Conservation (phyloP, 53 echinoderm and acorn worm genomes). For the Echinometra lucunter region DNA sequence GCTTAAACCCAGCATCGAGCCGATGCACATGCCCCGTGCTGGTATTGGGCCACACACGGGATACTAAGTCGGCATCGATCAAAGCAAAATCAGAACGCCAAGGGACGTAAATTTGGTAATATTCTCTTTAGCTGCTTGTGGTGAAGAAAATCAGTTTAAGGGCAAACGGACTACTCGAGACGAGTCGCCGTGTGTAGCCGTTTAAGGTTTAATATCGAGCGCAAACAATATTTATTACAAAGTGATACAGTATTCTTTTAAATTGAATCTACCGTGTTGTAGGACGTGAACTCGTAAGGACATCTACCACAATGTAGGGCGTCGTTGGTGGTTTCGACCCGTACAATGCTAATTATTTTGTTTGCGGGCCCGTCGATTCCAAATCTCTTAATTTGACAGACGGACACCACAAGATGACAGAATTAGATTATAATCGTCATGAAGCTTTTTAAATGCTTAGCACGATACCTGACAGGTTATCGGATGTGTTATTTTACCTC, state of each 20-base stretch:
- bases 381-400: constrained; percentile 20
- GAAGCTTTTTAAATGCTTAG: not conserved
- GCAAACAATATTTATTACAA: constrained; percentile 65
- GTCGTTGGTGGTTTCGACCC: not conserved
- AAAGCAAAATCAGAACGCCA: constrained; percentile 42
- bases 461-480: not conserved
- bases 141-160: constrained; percentile 52
- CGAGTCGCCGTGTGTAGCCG: constrained; percentile 40
- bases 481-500: not conserved
- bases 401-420: not conserved
- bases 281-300: not conserved
- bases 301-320: not conserved
- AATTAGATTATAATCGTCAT: constrained; percentile 8
- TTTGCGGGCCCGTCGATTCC: constrained; percentile 5
- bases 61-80: constrained; percentile 38
- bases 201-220: constrained; percentile 52
- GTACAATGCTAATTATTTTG: constrained; percentile 41
- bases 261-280: not conserved
- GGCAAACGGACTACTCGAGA: constrained; percentile 33
- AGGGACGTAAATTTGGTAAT: constrained; percentile 58
- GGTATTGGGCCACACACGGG: constrained; percentile 60
- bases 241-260: constrained; percentile 48
- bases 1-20: constrained; percentile 55
- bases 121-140: constrained; percentile 46
- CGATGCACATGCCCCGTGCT: constrained; percentile 48